These are phyloP conservation scores for Eubucco bourcierii DNA, from an alignment of 2,113 vertebrate genomes.

Conservation along the genomic window DNA sequence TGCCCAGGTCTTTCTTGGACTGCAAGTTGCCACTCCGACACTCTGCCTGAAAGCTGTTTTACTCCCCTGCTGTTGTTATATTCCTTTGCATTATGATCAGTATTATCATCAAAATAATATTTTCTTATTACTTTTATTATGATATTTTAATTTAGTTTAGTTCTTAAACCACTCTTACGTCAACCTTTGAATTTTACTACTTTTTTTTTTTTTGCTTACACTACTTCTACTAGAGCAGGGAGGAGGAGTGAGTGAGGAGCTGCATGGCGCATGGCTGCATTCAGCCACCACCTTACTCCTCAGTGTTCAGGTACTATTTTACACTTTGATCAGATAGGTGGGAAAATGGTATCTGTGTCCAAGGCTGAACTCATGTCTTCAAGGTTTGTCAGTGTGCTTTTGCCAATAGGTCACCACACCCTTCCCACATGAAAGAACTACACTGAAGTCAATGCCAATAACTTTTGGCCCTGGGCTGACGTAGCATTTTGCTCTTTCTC, in stretches of 20 bases:
- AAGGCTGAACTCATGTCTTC: slow-evolving; percentile 16
- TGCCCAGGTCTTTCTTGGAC: background rate
- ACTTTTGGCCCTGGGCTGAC: background rate
- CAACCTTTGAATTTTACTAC: background rate
- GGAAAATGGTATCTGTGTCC: background rate
- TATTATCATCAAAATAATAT: background rate
- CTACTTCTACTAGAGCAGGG: background rate
- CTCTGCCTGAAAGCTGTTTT: background rate
- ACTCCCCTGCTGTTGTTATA: background rate
- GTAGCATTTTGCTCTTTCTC: background rate
- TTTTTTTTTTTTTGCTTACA: background rate
- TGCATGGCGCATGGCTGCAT: background rate
- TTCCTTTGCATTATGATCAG: background rate
- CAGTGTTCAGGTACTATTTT: background rate
- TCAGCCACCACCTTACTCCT: background rate
- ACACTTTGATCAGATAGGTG: background rate
- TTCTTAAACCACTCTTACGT: background rate
- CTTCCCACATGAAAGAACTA: slow-evolving; percentile 42
- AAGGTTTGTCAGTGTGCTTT: background rate
- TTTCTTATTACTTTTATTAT: too few species aligned
- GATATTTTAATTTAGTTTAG: background rate
- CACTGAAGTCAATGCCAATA: slow-evolving; percentile 12
- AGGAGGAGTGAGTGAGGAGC: background rate
- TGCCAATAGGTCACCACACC: slow-evolving; percentile 27
- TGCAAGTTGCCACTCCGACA: background rate